Conservation (phyloP, 2,113 vertebrate genomes). For the Rhinolophus ferrumequinum region DNA sequence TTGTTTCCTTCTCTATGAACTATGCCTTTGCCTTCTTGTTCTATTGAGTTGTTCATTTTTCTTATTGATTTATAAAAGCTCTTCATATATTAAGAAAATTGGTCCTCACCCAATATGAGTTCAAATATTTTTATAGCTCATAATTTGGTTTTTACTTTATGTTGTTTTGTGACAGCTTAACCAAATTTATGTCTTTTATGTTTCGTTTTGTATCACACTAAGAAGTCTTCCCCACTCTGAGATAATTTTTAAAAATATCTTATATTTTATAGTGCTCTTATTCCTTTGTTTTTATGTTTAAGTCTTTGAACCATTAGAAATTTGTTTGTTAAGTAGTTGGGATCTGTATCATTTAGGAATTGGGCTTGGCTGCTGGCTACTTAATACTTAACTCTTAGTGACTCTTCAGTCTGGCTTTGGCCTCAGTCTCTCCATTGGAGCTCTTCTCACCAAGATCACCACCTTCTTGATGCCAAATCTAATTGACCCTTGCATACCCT, state of each 20-base stretch:
- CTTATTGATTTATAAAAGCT: neutral
- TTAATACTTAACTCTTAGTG: neutral
- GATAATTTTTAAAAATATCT: neutral
- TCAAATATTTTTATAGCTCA: conserved; percentile 26
- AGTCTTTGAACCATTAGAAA: neutral
- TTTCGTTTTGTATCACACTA: neutral
- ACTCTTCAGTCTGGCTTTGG: neutral
- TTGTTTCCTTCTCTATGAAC: neutral
- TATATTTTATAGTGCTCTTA: neutral
- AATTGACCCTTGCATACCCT: neutral
- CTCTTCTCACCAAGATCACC: neutral
- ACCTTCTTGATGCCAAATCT: neutral
- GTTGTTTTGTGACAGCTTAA: conserved; percentile 23
- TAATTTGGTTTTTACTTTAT: conserved; percentile 22
- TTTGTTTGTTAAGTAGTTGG: neutral
- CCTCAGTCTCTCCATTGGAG: neutral
- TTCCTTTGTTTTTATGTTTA: conserved; percentile 5
- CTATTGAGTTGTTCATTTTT: neutral
- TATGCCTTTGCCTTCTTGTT: neutral
- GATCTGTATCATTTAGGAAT: neutral
- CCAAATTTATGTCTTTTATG: neutral
- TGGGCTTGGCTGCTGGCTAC: neutral
- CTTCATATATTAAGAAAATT: neutral
- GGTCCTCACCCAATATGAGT: neutral
- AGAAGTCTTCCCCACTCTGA: neutral